A percentile compares a stretch with the other conserved stretches of the same genome.
These are phyloP conservation scores for Lutjanus erythropterus DNA, from an alignment of 2,113 vertebrate genomes.

Conservation along the genomic window DNA sequence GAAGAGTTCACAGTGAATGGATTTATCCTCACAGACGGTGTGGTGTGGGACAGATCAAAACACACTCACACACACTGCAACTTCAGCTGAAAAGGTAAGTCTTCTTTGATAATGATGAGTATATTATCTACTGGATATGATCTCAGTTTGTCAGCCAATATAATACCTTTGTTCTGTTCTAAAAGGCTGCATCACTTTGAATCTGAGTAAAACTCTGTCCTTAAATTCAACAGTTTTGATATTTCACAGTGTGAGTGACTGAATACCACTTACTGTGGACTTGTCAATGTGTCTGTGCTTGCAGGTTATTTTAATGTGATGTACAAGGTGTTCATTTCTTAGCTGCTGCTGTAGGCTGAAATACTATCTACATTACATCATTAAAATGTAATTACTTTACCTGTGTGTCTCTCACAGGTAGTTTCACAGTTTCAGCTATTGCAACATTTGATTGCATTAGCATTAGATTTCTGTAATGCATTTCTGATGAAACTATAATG, in stretches of 20 bases:
- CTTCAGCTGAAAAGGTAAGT: constrained; percentile 68
- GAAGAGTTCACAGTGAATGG: constrained; percentile 59
- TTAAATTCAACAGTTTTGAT: background rate
- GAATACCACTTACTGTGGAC: background rate
- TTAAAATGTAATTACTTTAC: background rate
- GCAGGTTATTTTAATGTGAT: background rate
- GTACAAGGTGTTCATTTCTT: background rate
- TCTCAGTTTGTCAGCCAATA: background rate
- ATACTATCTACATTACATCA: background rate
- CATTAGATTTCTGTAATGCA: background rate
- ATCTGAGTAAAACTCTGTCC: background rate
- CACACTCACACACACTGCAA: constrained; percentile 27
- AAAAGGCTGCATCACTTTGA: background rate
- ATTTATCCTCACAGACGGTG: constrained; percentile 58
- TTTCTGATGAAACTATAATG: background rate
- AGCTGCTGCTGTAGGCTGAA: background rate
- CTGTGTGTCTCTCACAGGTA: background rate
- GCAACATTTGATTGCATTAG: background rate
- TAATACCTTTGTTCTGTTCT: background rate
- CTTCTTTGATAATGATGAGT: background rate
- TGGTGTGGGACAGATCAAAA: constrained; percentile 48
- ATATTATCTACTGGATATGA: background rate
- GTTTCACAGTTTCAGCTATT: background rate
- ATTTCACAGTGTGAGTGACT: background rate
- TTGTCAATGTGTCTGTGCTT: background rate